Percentiles rank a stretch among this genome's conserved stretches.
phyloP scores from a whole-genome alignment of 1,140 invertebrate species.

The Camponotus pennsylvanicus region DNA sequence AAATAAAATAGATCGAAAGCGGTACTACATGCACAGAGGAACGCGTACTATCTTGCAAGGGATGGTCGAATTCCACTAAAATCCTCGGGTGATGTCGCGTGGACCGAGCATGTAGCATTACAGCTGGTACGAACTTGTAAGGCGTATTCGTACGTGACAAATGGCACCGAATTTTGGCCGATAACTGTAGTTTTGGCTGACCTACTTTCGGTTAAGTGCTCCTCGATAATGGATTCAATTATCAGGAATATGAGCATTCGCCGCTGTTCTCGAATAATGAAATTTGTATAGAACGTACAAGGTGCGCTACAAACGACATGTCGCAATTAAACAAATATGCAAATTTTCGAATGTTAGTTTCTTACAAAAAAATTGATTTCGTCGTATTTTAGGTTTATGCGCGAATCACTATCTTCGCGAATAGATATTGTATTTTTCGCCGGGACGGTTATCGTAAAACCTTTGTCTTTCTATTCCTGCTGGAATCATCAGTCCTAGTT shows the following conservation, averaged over 20 bases:
- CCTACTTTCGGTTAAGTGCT: slow-evolving; percentile 33
- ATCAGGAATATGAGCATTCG: slow-evolving; percentile 25
- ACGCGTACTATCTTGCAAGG: not conserved
- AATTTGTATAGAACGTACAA: not conserved
- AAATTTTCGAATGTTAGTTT: not conserved
- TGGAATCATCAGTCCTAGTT: not conserved
- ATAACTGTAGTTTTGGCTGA: slow-evolving; percentile 24
- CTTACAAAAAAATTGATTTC: not conserved
- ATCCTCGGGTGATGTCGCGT: slow-evolving; percentile 6
- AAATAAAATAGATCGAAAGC: slow-evolving; percentile 26
- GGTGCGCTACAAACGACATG: not conserved
- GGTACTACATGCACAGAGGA: not conserved
- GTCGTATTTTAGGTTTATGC: not conserved
- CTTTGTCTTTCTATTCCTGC: slow-evolving; percentile 13
- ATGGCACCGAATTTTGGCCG: slow-evolving; percentile 19
- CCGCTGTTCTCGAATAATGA: slow-evolving; percentile 25
- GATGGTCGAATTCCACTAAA: slow-evolving; percentile 10
- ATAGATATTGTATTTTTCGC: slow-evolving; percentile 22
- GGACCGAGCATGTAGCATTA: not conserved
- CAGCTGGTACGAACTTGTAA: slow-evolving; percentile 26
- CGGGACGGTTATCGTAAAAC: not conserved
- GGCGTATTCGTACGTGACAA: slow-evolving; percentile 25
- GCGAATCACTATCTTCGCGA: not conserved
- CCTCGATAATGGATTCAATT: slow-evolving; percentile 43
- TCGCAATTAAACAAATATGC: not conserved